Evolutionary conservation across 2,888 invertebrate genomes (phyloP), one percentile per base, ranked within the genome.

Genomic region (Plebejus melissa): DNA sequence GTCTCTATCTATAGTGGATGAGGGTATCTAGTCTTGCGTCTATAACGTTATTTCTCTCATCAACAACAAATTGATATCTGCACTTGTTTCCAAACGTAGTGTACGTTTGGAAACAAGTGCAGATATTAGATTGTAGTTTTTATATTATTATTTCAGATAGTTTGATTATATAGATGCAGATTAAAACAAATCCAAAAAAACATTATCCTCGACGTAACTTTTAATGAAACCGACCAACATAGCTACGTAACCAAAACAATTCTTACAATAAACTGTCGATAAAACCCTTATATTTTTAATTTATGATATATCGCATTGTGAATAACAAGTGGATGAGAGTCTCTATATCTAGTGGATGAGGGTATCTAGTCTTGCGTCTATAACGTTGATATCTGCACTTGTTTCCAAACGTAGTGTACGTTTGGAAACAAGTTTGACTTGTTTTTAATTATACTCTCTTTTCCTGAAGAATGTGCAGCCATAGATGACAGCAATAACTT

Each of bases 311-410:
- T 76, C 1, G 85, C 86, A 69, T 83, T 74, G 1, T 76, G 74
- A 32, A 86, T 82, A 7, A 80, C 36, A 74, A 78, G 94, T 69
- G 86, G 88, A 76, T 94, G 94, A 9, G 69, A 41, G 69, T 89
- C 22, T 22, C 22, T 22, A 22, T 22, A 0, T 22, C 0, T 22
- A 22, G 22, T 22, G 22, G 22, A 22, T 22, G 22, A 22, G 22
- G 22, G 22, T 22, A 22, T 22, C 87, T 74, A 93, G 86, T 78
- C 88, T 89, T 4, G 90, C 86, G 2, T 87, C 88, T 60, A 88
- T 86, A n/a, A 91, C 87, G 75, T 86, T 81, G 79, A 0, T 81
- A 80, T 72, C 74, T 79, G 77, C 82, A 83, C 3, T 74, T 57
- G 36, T 77, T 78, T 2, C 81, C 79, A 36, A 69, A 75, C 0